Evolutionary conservation across 2,797 vertebrate species (phyloP).

Genomic region (Strix occidentalis): DNA sequence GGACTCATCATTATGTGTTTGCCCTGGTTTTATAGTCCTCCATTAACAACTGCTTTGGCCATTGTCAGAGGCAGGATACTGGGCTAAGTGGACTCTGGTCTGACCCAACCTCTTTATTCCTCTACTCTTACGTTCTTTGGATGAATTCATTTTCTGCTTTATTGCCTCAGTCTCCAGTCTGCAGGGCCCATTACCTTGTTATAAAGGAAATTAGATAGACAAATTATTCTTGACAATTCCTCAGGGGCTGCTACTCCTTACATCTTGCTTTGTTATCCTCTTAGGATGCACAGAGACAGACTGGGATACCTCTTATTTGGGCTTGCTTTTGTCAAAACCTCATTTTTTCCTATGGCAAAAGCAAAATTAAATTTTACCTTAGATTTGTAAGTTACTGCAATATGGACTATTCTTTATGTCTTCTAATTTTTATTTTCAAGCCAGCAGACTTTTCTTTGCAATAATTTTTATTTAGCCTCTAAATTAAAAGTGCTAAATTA

Average conservation of each 20-base stretch:
- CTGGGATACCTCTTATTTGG: not conserved
- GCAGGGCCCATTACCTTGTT: not conserved
- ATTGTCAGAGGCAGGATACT: not conserved
- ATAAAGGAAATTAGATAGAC: not conserved
- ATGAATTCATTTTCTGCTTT: slow-evolving; percentile 31
- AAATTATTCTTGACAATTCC: slow-evolving; percentile 5
- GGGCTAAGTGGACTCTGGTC: not conserved
- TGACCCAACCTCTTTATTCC: not conserved
- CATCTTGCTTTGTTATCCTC: not conserved
- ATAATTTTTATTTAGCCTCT: not conserved
- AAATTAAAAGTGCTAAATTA: not conserved
- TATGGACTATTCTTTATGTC: not conserved
- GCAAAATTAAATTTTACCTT: not conserved
- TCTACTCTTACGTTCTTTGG: not conserved
- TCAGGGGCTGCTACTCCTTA: not conserved
- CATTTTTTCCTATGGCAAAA: not conserved
- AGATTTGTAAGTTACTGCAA: not conserved
- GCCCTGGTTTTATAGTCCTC: not conserved
- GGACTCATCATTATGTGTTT: not conserved
- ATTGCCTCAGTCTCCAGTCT: not conserved
- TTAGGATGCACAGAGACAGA: not conserved
- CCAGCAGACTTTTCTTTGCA: not conserved
- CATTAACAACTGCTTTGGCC: not conserved
- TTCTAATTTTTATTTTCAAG: not conserved
- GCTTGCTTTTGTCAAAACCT: not conserved